Evolutionary conservation across 2,888 invertebrate genomes (phyloP), one percentile per base, ranked within the genome.

Genomic region (Scaptomyza parva): DNA sequence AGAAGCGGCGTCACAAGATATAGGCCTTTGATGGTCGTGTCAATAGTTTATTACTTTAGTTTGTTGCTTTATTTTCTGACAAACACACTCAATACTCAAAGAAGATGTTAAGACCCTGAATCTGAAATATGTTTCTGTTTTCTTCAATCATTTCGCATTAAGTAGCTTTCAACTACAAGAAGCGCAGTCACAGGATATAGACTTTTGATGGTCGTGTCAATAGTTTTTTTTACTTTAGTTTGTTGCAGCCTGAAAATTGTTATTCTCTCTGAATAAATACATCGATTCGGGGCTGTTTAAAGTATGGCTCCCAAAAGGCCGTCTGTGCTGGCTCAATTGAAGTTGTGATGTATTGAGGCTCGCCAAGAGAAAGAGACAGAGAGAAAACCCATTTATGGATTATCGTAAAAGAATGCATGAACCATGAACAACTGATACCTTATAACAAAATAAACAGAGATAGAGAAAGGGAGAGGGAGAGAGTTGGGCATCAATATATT

Each of bases 391-490:
- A 45, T 78, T 76, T 67, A 78, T 78, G 64, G 68, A 62, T 57
- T 50, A 76, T 76, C 82, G 64, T 81, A 82, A 81, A 81, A 78
- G 60, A 45, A 53, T 64, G 64, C 47, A 45, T 9, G 45, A 18
- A n/a, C 39, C 39, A 47, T 33, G 44, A 39, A 35, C 39, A 53
- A 37, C 35, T 39, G 60, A 54, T 60, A 50, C 51, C 75, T 66
- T 65, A 64, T 60, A 57, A 57, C 30, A 39, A 45, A 9, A 45
- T 30, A 40, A 12, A n/a, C 35, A n/a, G 68, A 64, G 71, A 60
- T n/a, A n/a, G n/a, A 24, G 0, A 24, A 24, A 24, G 0, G 8
- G 30, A 44, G 6, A 43, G 22, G 33, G 18, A n/a, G 22, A n/a
- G 68, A 61, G 75, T 54, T 68, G 72, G 77, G 57, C 69, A 55